These are phyloP conservation scores for Telenomus remus DNA, from an alignment of 1,140 invertebrate genomes.

Conservation along the genomic window DNA sequence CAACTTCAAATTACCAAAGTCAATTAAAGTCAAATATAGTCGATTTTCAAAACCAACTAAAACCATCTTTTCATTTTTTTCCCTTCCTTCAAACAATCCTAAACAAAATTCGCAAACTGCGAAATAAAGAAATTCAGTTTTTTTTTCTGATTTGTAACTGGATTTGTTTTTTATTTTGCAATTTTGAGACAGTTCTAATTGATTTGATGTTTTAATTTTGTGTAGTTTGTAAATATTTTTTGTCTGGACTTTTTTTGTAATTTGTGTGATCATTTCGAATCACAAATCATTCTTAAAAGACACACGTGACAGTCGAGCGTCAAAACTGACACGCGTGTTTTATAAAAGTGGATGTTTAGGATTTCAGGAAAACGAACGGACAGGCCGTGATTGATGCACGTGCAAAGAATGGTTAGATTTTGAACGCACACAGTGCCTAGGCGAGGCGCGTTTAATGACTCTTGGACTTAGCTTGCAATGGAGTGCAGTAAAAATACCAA, in stretches of 20 bases:
- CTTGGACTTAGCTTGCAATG: constrained; percentile 22
- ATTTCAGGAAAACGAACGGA: constrained; percentile 57
- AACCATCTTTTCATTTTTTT: too few relatives aligned
- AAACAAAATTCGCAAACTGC: too few relatives aligned
- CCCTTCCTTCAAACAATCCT: too few relatives aligned
- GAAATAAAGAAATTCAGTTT: too few relatives aligned
- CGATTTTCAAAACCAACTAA: too few relatives aligned
- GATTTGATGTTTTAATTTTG: not conserved
- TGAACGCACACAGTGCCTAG: constrained; percentile 68
- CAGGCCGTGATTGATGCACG: constrained; percentile 72
- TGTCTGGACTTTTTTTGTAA: too few relatives aligned
- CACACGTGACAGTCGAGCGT: constrained; percentile 43
- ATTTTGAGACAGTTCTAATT: too few relatives aligned
- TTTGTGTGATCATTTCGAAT: constrained; percentile 6
- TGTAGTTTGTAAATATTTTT: not conserved
- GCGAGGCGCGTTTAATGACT: constrained; percentile 67
- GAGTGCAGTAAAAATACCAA: constrained; percentile 24
- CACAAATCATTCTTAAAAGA: constrained; percentile 39
- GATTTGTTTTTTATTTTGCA: too few relatives aligned
- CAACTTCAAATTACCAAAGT: not conserved
- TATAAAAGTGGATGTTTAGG: constrained; percentile 50
- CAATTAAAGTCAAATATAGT: not conserved
- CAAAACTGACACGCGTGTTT: constrained; percentile 56
- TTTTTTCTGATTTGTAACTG: too few relatives aligned
- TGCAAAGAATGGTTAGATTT: constrained; percentile 67